Base-by-base conservation (phyloP, 2,113 vertebrate species). In the Bagarius yarrelli region DNA sequence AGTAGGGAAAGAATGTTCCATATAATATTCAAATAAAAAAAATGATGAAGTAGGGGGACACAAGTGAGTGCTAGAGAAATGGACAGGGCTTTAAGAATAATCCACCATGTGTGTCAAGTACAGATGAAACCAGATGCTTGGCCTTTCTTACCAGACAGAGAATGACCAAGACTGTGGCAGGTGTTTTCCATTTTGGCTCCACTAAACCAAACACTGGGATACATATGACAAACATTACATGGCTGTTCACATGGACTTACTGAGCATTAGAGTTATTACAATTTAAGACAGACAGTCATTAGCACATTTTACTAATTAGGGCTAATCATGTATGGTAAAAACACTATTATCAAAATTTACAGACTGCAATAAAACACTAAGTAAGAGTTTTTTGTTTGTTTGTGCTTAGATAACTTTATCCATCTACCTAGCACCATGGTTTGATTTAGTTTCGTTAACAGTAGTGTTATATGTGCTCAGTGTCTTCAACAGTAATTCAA, bases 161-260 rank as follows among this genome's bases (percentile, higher is more conserved):
- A 30, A 85, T 79, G 59, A 60, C 63, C 60, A 78, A 52, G 27
- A 79, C 55, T 78, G 66, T 69, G 69, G 76, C 86, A 87, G 81
- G 82, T 87, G 86, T 85, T 87, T 83, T 85, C 76, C 84, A 87
- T 85, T 84, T 83, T 85, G 25, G 74, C 52, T 78, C n/a, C 19
- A 15, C 5, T 83, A 60, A 81, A 69, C 69, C 64, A 78, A 70
- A 83, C 60, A 50, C 55, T 61, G 32, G 50, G 73, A 77, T 61
- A 83, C 67, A 78, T 78, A 83, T 83, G 73, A 81, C 53, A 81
- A 74, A 66, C 82, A 80, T 75, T 83, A 86, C 75, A 53, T 60
- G 66, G 50, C 32, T 64, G 53, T 61, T 72, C 74, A 83, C 83
- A 52, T 80, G 81, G 81, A 71, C 67, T 23, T 44, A 60, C 53